Evolutionary conservation across 2,797 vertebrate genomes (phyloP).

Genomic region (Florisuga fusca): DNA sequence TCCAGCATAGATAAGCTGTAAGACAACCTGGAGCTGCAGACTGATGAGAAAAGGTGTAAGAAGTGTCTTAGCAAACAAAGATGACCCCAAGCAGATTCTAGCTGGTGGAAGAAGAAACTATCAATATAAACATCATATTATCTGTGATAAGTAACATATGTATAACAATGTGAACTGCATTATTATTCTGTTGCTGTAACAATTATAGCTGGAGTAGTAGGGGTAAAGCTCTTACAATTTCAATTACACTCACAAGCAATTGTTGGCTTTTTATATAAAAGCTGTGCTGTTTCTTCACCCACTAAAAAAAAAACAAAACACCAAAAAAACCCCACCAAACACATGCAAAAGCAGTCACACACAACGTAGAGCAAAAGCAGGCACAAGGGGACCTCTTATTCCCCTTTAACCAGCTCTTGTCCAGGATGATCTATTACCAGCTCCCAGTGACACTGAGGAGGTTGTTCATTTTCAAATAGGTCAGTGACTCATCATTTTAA

Average conservation of each 20-base stretch:
- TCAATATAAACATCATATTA: background rate
- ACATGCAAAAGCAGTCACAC: background rate
- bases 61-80: background rate
- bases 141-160: background rate
- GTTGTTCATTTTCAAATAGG: background rate
- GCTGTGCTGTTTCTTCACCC: background rate
- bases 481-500: constrained; percentile 53
- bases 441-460: background rate
- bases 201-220: background rate
- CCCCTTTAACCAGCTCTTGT: background rate
- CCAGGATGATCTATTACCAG: constrained; percentile 21
- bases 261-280: background rate
- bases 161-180: background rate
- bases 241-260: background rate
- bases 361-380: background rate
- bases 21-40: background rate
- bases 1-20: background rate
- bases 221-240: background rate
- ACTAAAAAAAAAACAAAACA: fast-evolving
- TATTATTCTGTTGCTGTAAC: background rate
- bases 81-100: background rate
- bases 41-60: background rate
- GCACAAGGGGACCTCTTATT: background rate
- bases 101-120: background rate
- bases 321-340: too few species aligned